phyloP scores from a whole-genome alignment of 2,797 vertebrate genomes.

The Gallinago solitaria region DNA sequence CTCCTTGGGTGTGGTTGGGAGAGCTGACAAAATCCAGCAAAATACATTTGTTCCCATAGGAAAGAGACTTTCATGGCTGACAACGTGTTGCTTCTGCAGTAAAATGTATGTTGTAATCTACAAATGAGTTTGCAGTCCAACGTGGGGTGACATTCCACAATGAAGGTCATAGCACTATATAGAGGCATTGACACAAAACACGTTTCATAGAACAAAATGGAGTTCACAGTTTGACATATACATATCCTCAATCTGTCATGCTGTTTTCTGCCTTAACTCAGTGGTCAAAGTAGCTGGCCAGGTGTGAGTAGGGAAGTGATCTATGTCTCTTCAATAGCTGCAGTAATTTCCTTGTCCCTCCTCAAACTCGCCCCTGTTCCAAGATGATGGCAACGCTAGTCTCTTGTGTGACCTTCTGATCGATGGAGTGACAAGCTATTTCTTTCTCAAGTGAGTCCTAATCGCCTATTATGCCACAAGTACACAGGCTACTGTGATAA shows the following conservation, averaged over 20 bases:
- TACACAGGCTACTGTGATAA: constrained; percentile 57
- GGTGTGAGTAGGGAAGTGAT: constrained; percentile 35
- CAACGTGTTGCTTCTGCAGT: background rate
- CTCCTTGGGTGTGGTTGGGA: background rate
- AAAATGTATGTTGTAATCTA: constrained; percentile 21
- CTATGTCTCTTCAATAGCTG: constrained; percentile 42
- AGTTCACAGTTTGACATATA: constrained; percentile 18
- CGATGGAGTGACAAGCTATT: constrained; percentile 62
- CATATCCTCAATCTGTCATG: constrained; percentile 28
- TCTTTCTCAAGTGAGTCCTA: constrained; percentile 66
- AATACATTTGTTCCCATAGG: background rate
- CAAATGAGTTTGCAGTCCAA: background rate
- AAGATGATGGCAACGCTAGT: background rate
- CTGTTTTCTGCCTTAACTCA: constrained; percentile 19
- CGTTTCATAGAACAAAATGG: background rate
- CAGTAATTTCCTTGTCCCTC: constrained; percentile 57
- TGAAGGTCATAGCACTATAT: constrained; percentile 4
- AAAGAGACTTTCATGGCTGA: background rate
- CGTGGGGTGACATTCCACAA: background rate
- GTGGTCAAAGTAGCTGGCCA: constrained; percentile 39
- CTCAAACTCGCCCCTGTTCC: background rate
- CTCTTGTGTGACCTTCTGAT: constrained; percentile 39
- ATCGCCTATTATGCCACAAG: constrained; percentile 61
- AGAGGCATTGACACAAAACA: constrained; percentile 23
- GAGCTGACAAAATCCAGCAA: background rate